Percentiles rank a stretch among this genome's conserved stretches.
phyloP scores from a whole-genome alignment of 2,888 invertebrate species.

The Branchinecta sandiegonensis region DNA sequence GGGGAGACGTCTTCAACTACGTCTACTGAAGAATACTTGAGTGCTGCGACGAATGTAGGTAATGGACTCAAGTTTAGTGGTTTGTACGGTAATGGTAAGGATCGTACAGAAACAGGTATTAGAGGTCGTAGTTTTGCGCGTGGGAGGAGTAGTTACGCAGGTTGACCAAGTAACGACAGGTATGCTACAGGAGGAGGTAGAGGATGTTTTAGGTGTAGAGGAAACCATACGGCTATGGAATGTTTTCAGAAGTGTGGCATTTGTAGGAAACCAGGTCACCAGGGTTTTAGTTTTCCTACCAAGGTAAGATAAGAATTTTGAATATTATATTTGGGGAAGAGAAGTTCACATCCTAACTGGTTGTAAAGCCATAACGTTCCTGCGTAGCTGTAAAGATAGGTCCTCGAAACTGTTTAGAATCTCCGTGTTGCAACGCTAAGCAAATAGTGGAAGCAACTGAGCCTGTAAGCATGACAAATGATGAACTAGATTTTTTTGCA shows the following conservation, averaged over 20 bases:
- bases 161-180: not conserved
- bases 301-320: not conserved
- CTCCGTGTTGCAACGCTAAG: not conserved
- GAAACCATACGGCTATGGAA: not conserved
- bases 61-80: not conserved
- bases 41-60: not conserved
- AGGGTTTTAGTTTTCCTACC: too few relatives aligned
- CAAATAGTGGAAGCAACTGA: not conserved
- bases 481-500: not conserved
- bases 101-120: not conserved
- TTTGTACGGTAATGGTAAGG: not conserved
- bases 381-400: not conserved
- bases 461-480: not conserved
- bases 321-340: not conserved
- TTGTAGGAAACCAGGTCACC: not conserved
- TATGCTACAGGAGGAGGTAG: not conserved
- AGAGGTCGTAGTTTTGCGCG: too few relatives aligned
- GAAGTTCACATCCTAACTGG: not conserved
- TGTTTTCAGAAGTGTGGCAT: not conserved
- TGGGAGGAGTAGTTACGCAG: not conserved
- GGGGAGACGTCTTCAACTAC: not conserved
- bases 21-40: not conserved
- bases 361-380: not conserved
- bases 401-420: not conserved
- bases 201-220: not conserved